Conservation (phyloP, 2,113 vertebrate species). For the Carassius auratus region DNA sequence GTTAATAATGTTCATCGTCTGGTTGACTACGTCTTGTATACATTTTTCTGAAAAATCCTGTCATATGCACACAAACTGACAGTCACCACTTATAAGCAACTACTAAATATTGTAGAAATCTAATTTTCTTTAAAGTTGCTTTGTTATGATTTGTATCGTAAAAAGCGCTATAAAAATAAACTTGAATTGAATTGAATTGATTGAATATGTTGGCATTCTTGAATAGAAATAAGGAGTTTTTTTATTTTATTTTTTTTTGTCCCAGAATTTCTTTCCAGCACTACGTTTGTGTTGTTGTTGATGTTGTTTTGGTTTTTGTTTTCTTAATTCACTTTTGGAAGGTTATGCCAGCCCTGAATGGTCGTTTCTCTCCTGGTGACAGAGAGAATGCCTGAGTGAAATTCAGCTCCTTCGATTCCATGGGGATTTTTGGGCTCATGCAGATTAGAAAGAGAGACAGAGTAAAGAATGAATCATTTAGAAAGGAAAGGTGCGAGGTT, state of each 20-base stretch:
- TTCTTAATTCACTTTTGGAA: neutral
- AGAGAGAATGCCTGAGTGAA: neutral
- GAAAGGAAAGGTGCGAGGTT: conserved; percentile 18
- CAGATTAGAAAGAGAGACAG: conserved; percentile 27
- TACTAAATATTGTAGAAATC: no score
- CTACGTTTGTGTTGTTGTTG: neutral
- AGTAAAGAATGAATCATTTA: conserved; percentile 36
- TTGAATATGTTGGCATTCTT: neutral
- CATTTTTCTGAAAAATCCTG: no score
- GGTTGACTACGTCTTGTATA: no score
- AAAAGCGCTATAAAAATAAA: no score
- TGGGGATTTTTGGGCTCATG: neutral
- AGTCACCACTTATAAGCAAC: no score
- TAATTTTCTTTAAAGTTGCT: no score
- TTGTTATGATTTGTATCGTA: no score
- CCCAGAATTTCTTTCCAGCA: neutral
- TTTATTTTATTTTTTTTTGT: neutral
- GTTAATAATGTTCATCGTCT: no score
- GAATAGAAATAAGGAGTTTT: conserved; percentile 7
- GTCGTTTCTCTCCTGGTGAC: neutral
- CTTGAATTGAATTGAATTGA: no score
- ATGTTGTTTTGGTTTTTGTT: neutral
- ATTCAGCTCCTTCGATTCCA: conserved; percentile 17
- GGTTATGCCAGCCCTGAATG: neutral
- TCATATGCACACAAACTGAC: no score